These are phyloP conservation scores for Bombylius discolor DNA, from an alignment of 2,888 invertebrate genomes.

Conservation along the genomic window DNA sequence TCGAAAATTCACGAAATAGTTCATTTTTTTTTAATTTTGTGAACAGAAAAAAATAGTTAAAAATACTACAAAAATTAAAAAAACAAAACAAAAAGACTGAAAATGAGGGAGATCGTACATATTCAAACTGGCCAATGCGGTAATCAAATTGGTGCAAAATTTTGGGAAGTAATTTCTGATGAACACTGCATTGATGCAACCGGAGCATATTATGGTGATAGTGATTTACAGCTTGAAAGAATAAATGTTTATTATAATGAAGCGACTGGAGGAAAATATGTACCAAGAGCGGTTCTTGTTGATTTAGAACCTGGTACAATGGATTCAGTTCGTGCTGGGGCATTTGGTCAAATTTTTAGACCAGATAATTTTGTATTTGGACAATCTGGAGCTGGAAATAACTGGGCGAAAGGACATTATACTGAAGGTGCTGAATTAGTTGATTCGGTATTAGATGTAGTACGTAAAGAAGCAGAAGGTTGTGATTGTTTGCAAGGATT, in stretches of 20 bases:
- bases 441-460: conserved; percentile 74
- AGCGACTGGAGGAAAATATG: conserved; percentile 86
- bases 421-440: conserved; percentile 82
- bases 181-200: conserved; percentile 91
- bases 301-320: conserved; percentile 96
- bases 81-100: conserved; percentile 19
- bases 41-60: no score
- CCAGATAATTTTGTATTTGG: conserved; percentile 95
- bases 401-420: conserved; percentile 87
- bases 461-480: conserved; percentile 75
- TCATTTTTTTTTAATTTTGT: no score
- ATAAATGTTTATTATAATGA: conserved; percentile 96
- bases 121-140: conserved; percentile 92
- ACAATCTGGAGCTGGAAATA: conserved; percentile 72
- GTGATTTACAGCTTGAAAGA: conserved; percentile 82
- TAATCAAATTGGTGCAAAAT: conserved; percentile 93
- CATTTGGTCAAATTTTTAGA: conserved; percentile 86
- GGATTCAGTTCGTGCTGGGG: conserved; percentile 91
- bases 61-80: neutral
- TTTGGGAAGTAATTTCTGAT: conserved; percentile 94
- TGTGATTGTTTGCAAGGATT: conserved; percentile 85
- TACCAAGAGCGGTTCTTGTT: conserved; percentile 83
- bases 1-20: no score
- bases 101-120: conserved; percentile 94
- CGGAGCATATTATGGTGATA: conserved; percentile 81